These are phyloP conservation scores for Tiliacea aurago DNA, from an alignment of 2,888 invertebrate genomes.

Conservation along the genomic window DNA sequence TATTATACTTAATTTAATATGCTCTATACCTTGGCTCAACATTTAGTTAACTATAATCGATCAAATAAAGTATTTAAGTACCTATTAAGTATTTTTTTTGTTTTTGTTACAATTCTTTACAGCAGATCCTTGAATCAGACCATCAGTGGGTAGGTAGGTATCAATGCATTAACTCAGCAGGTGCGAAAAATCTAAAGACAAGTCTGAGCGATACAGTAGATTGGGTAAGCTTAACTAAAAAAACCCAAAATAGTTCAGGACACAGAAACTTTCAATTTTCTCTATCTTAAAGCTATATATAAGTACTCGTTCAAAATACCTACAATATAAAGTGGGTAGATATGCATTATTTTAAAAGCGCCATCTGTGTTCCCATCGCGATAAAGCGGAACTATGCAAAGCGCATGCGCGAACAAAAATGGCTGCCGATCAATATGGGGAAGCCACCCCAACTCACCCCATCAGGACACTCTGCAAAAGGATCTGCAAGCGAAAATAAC, in stretches of 20 bases:
- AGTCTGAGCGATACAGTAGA: not conserved
- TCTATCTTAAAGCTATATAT: not conserved
- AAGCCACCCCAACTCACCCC: slow-evolving; percentile 84
- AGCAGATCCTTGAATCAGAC: not conserved
- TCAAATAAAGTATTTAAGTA: not conserved
- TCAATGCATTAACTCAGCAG: not conserved
- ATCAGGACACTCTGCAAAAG: slow-evolving; percentile 63
- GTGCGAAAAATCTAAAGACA: not conserved
- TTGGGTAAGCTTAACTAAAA: not conserved
- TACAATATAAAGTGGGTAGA: slow-evolving; percentile 22
- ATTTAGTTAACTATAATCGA: too few relatives aligned
- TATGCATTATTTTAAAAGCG: slow-evolving; percentile 70
- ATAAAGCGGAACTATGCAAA: slow-evolving; percentile 60
- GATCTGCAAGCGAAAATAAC: slow-evolving; percentile 66
- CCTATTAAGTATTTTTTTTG: too few relatives aligned
- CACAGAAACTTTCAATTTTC: not conserved
- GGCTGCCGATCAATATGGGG: slow-evolving; percentile 87
- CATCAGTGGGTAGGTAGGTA: not conserved
- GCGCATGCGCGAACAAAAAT: slow-evolving; percentile 86
- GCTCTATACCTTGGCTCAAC: not conserved
- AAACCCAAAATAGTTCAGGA: not conserved
- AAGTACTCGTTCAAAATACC: slow-evolving; percentile 12
- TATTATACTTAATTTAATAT: not conserved
- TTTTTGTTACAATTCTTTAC: not conserved
- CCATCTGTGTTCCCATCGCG: slow-evolving; percentile 80